Conservation (phyloP, 2,113 vertebrate genomes). For the Herpetotheres cachinnans region DNA sequence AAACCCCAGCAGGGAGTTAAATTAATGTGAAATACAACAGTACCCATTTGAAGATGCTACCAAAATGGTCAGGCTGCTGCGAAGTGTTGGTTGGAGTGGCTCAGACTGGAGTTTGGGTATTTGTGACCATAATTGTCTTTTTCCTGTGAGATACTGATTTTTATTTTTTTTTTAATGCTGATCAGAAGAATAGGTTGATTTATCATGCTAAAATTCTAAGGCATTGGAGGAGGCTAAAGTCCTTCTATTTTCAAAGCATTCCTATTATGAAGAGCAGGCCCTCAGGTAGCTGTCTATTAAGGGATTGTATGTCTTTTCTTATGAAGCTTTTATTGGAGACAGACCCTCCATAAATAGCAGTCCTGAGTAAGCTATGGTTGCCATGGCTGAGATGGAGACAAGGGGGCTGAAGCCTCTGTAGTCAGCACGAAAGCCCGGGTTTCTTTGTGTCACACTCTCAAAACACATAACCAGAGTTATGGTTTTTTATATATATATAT, state of each 20-base stretch:
- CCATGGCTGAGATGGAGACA: background rate
- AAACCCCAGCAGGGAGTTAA: background rate
- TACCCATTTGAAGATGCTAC: background rate
- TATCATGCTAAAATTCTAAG: background rate
- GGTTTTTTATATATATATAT: too few species aligned
- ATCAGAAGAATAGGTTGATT: background rate
- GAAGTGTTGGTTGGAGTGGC: background rate
- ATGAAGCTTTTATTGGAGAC: background rate
- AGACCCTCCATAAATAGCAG: background rate
- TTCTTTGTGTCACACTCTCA: background rate
- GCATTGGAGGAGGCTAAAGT: background rate
- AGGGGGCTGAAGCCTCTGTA: background rate
- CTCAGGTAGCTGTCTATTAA: background rate
- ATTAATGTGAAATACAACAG: background rate
- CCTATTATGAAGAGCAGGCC: background rate
- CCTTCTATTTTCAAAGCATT: background rate
- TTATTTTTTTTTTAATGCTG: background rate
- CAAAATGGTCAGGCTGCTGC: background rate
- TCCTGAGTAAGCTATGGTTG: background rate
- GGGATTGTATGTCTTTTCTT: background rate
- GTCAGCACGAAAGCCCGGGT: background rate
- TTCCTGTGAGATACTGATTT: background rate
- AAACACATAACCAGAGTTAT: background rate
- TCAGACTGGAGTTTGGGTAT: background rate
- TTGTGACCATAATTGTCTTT: background rate